Base-by-base conservation (phyloP, 2,888 invertebrate genomes). In the Lymantria dispar region DNA sequence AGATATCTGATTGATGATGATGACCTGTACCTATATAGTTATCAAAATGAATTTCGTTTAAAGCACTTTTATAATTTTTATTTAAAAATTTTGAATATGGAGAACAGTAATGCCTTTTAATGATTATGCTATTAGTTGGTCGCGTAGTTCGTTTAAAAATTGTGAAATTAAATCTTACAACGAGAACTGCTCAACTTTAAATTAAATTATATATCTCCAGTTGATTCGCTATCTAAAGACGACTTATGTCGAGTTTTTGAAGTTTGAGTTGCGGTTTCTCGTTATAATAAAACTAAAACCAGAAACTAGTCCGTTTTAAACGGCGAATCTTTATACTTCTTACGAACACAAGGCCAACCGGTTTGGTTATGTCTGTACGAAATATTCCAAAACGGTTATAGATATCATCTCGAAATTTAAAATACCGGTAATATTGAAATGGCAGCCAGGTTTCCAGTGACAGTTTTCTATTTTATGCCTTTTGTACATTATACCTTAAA, bases 331-430 rank as follows among this genome's bases (percentile, higher is more conserved):
- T 40, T 40, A 40, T 40, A 40, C 40, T 51, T 44, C 15, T 67
- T 60, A 46, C 43, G 22, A 22, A 53, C 42, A 63, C 79, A 78
- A 84, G 84, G 83, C 62, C 66, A 77, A 77, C 85, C 66, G 64
- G 82, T 83, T 72, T 56, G 45, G 52, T 59, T 57, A 60, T 33
- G 15, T 11, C 7, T 40, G 5, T 14, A 40, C 40, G 40, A 14
- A 40, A 40, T 22, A 22, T 38, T n/a, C 12, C 38, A 38, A 38
- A 38, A 38, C n/a, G 38, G n/a, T n/a, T n/a, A 7, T n/a, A n/a
- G 36, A 36, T 36, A n/a, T 3, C 8, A 38, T 38, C 38, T 10
- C 12, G 38, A 12, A 38, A 38, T 38, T 38, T 7, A 38, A 38
- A 38, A 38, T 38, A 36, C 38, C n/a, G 38, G 30, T 30, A 9